phyloP scores from a whole-genome alignment of 2,888 invertebrate species.

The Plagiodera versicolora region DNA sequence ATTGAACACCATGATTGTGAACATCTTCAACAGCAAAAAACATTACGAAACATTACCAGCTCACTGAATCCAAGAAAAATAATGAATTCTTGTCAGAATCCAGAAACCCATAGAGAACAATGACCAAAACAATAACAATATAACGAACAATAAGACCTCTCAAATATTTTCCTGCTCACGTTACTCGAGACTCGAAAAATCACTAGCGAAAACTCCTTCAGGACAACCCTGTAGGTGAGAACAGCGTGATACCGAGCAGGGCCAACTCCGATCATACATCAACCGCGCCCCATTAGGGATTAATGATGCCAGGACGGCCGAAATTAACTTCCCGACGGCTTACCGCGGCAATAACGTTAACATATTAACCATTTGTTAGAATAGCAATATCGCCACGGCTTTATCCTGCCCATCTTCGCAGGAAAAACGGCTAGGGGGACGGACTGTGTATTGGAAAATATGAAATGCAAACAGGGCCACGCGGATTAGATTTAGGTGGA shows the following conservation, averaged over 20 bases:
- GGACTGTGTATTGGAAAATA: slow-evolving; percentile 24
- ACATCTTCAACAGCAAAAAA: too few species aligned
- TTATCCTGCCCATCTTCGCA: slow-evolving; percentile 43
- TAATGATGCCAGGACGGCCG: slow-evolving; percentile 57
- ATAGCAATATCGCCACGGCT: slow-evolving; percentile 49
- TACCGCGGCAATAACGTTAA: slow-evolving; percentile 57
- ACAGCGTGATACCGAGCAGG: slow-evolving; percentile 30
- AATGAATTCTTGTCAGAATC: too few species aligned
- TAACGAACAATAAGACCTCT: too few species aligned
- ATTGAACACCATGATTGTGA: too few species aligned
- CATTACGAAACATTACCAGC: too few species aligned
- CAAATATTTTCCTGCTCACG: too few species aligned
- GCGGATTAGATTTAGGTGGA: not conserved
- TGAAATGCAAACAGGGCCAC: slow-evolving; percentile 28
- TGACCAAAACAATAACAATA: too few species aligned
- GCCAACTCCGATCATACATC: slow-evolving; percentile 55
- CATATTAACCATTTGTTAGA: slow-evolving; percentile 59
- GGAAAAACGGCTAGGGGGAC: slow-evolving; percentile 39
- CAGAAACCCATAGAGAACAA: too few species aligned
- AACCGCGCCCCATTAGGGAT: slow-evolving; percentile 59
- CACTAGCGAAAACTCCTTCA: not conserved
- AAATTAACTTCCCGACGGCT: slow-evolving; percentile 58
- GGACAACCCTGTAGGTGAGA: not conserved
- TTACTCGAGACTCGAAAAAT: not conserved
- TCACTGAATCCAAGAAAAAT: too few species aligned